phyloP scores from a whole-genome alignment of 23 tunicate species.

The Phallusia fumigata region DNA sequence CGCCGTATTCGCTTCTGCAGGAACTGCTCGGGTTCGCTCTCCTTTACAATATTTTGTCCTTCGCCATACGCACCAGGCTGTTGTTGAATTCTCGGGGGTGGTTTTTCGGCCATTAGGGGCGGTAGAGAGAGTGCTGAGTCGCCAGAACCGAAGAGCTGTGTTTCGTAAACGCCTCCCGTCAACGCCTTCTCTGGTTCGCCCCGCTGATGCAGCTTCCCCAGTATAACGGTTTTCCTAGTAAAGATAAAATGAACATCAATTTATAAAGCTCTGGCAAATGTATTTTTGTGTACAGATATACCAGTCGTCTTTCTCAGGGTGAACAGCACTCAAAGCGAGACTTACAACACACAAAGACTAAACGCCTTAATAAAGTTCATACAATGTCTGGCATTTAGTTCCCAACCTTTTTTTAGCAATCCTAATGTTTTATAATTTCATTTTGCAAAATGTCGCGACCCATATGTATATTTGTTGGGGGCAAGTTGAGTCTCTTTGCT shows the following conservation, averaged over 20 bases:
- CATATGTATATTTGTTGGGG: too few relatives aligned
- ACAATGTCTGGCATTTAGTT: too few relatives aligned
- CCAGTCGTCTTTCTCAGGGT: too few relatives aligned
- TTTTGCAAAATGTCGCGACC: too few relatives aligned
- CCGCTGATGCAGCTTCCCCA: conserved; percentile 13
- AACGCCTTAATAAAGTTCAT: too few relatives aligned
- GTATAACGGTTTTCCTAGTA: conserved; percentile 35
- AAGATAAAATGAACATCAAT: neutral
- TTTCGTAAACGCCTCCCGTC: neutral
- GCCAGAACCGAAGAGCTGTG: conserved; percentile 18
- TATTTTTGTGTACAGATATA: too few relatives aligned
- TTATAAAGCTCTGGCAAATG: too few relatives aligned
- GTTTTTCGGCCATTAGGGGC: neutral
- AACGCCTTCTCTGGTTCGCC: neutral
- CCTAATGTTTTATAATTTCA: too few relatives aligned
- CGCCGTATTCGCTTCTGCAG: neutral
- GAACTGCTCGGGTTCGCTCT: neutral
- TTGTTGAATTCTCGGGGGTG: neutral
- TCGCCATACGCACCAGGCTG: neutral
- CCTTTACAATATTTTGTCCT: neutral
- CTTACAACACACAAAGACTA: too few relatives aligned
- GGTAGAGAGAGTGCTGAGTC: conserved; percentile 32
- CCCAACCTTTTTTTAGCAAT: too few relatives aligned
- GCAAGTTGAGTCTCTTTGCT: too few relatives aligned
- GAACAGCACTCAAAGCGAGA: too few relatives aligned